Evolutionary conservation across 2,888 invertebrate species (phyloP).

Genomic region (Anthophora plumipes): DNA sequence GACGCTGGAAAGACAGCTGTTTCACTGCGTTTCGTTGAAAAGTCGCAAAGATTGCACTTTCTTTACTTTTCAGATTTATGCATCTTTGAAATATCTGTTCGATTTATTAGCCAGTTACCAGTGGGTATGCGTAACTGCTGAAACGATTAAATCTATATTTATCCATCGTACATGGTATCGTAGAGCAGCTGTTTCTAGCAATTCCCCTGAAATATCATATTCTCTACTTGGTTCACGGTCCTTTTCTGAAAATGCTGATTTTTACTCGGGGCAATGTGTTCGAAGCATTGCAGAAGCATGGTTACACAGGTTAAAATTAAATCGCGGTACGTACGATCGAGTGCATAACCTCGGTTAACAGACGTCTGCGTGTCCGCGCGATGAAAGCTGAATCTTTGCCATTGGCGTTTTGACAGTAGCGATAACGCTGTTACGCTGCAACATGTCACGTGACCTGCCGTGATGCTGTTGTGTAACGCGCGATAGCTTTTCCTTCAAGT

Average conservation of each 20-base stretch:
- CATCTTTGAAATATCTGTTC: too few relatives aligned
- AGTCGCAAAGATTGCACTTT: too few relatives aligned
- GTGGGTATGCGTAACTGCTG: slow-evolving; percentile 23
- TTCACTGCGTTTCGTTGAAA: not conserved
- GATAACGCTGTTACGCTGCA: slow-evolving; percentile 42
- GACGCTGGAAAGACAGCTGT: slow-evolving; percentile 3
- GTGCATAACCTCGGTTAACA: slow-evolving; percentile 74
- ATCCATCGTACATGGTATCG: slow-evolving; percentile 33
- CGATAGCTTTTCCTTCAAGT: slow-evolving; percentile 28
- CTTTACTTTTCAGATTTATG: too few relatives aligned
- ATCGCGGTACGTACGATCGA: slow-evolving; percentile 19
- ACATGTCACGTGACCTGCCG: slow-evolving; percentile 21
- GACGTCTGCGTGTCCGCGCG: slow-evolving; percentile 50
- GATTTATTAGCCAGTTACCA: slow-evolving; percentile 33
- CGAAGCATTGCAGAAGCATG: too few relatives aligned
- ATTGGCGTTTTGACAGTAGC: slow-evolving; percentile 62
- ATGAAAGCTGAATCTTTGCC: slow-evolving; percentile 65
- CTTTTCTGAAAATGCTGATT: not conserved
- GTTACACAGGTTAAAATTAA: slow-evolving; percentile 54
- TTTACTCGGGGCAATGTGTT: not conserved
- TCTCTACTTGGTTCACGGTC: not conserved
- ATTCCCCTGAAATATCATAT: slow-evolving; percentile 52
- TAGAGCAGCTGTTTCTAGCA: slow-evolving; percentile 24
- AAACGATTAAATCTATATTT: slow-evolving; percentile 56
- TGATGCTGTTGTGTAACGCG: slow-evolving; percentile 8